Evolutionary conservation across 2,113 vertebrate species (phyloP).

Genomic region (Chaetura pelagica): DNA sequence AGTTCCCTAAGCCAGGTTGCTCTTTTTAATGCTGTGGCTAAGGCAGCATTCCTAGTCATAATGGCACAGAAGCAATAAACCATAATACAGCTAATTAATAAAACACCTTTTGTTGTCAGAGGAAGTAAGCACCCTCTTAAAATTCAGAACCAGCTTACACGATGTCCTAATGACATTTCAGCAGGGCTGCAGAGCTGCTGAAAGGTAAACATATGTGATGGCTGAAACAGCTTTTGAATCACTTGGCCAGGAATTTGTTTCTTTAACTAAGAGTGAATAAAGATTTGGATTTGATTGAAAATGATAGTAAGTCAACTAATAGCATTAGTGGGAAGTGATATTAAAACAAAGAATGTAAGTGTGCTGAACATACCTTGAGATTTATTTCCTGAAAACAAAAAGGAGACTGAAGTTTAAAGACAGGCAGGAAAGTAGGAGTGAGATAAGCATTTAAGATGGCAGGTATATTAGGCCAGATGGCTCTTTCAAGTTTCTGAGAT

Average conservation of each 20-base stretch:
- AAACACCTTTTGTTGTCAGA: neutral
- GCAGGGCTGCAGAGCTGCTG: neutral
- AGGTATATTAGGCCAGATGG: conserved; percentile 2
- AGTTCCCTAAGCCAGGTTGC: neutral
- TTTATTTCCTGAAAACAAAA: conserved; percentile 23
- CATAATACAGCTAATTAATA: neutral
- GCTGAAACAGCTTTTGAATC: neutral
- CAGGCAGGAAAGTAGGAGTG: neutral
- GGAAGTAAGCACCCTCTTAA: neutral
- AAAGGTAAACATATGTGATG: neutral
- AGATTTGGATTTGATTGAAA: neutral
- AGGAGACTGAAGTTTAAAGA: neutral
- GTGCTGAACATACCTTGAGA: neutral
- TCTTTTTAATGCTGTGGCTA: neutral
- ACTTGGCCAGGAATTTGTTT: neutral
- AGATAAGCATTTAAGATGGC: neutral
- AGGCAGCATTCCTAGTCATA: neutral
- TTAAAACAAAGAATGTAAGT: neutral
- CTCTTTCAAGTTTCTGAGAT: conserved; percentile 47
- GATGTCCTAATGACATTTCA: neutral
- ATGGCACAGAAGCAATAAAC: neutral
- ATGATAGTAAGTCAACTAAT: neutral
- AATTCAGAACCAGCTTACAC: neutral
- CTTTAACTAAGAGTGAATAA: neutral
- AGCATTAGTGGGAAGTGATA: neutral